phyloP scores from a whole-genome alignment of 2,888 invertebrate species.

The Spialia ferax region DNA sequence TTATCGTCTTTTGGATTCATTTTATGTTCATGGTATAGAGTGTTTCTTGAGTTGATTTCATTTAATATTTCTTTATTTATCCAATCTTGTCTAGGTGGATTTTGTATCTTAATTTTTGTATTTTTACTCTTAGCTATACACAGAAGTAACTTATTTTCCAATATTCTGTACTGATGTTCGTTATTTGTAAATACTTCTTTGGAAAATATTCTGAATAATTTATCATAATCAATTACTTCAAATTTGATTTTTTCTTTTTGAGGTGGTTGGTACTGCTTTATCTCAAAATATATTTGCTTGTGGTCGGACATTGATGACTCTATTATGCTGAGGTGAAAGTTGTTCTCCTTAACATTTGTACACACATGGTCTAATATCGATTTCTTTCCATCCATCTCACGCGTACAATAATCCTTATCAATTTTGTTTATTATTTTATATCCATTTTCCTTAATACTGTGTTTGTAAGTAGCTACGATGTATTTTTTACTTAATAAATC shows the following conservation, averaged over 20 bases:
- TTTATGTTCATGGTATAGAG: background rate
- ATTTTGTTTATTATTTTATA: too few species aligned
- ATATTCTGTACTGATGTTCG: background rate
- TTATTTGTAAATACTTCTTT: too few species aligned
- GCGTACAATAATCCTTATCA: too few species aligned
- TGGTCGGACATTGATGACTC: too few species aligned
- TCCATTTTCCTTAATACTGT: too few species aligned
- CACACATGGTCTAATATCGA: too few species aligned
- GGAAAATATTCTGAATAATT: background rate
- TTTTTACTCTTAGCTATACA: background rate
- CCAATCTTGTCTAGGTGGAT: background rate
- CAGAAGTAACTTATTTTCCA: background rate
- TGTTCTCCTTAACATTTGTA: too few species aligned
- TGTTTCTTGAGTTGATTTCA: background rate
- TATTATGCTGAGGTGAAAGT: too few species aligned
- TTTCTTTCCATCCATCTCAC: too few species aligned
- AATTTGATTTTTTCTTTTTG: background rate
- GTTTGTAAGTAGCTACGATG: too few species aligned
- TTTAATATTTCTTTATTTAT: background rate
- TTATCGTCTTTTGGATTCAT: slow-evolving; percentile 1
- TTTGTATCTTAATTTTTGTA: background rate
- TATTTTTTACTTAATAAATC: too few species aligned
- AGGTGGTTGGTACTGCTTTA: background rate
- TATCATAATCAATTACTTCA: background rate
- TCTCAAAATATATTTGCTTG: too few species aligned